These are phyloP conservation scores for Paracentrotus lividus DNA, from an alignment of 53 echinoderm and acorn worm genomes.

Conservation along the genomic window DNA sequence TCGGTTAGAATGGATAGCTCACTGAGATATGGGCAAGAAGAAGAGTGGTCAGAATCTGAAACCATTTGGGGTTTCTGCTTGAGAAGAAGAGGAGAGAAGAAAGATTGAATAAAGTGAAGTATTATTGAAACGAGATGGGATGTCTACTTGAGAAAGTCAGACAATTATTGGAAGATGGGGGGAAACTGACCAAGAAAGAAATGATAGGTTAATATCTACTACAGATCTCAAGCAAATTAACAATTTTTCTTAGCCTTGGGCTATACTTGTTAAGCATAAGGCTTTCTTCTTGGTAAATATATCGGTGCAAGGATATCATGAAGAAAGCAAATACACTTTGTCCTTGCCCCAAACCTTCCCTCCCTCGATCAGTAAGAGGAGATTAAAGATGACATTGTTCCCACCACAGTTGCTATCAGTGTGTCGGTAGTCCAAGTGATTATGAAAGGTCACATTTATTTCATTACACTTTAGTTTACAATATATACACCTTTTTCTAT, in stretches of 20 bases:
- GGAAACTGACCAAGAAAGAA: not conserved
- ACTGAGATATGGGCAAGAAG: not conserved
- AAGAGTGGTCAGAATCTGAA: constrained; percentile 36
- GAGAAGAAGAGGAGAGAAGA: not conserved
- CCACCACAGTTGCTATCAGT: not conserved
- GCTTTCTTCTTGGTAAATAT: not conserved
- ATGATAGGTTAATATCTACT: not conserved
- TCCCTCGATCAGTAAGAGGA: not conserved
- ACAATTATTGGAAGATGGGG: not conserved
- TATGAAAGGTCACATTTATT: constrained; percentile 23
- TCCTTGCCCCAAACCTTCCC: not conserved
- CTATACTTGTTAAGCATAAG: not conserved
- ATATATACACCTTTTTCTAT: not conserved
- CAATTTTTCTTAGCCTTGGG: too few relatives aligned
- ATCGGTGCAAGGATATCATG: not conserved
- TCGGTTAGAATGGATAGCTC: not conserved
- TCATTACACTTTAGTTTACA: not conserved
- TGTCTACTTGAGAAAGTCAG: not conserved
- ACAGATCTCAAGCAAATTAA: too few relatives aligned
- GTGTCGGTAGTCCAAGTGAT: not conserved
- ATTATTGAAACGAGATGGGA: not conserved
- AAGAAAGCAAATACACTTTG: not conserved
- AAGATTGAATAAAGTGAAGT: not conserved
- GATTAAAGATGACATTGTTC: not conserved
- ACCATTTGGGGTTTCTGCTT: constrained; percentile 14